A percentile compares a stretch with the other conserved stretches of the same genome.
These are phyloP conservation scores for Macrobrachium rosenbergii DNA, from an alignment of 1,140 invertebrate genomes.

Conservation along the genomic window DNA sequence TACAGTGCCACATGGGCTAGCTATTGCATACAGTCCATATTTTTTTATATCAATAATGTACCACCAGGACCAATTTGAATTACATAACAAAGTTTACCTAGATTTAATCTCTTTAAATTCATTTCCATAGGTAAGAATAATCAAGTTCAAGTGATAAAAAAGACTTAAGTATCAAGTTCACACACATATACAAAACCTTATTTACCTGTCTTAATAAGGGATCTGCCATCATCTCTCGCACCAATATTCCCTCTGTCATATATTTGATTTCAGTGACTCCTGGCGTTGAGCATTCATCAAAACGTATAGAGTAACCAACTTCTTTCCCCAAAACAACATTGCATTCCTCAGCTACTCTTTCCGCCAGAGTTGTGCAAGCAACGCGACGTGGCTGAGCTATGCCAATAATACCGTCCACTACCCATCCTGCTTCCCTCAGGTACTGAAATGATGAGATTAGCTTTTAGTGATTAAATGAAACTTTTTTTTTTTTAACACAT, in stretches of 20 bases:
- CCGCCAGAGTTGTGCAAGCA: conserved; percentile 90
- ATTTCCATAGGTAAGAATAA: no score
- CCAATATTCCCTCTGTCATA: conserved; percentile 95
- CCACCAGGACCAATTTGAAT: no score
- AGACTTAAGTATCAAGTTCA: neutral
- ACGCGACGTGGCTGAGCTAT: conserved; percentile 94
- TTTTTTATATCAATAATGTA: no score
- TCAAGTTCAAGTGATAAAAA: no score
- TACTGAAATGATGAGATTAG: conserved; percentile 77
- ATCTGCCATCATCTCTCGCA: conserved; percentile 95
- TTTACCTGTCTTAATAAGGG: conserved; percentile 80
- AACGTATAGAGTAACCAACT: conserved; percentile 94
- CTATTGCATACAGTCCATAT: no score
- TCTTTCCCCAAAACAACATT: conserved; percentile 82
- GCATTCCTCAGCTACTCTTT: conserved; percentile 90
- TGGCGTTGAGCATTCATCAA: conserved; percentile 82
- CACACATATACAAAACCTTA: neutral
- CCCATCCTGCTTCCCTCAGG: conserved; percentile 92
- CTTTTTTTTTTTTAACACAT: neutral
- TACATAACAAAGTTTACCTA: no score
- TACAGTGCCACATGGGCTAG: no score
- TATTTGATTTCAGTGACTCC: conserved; percentile 90
- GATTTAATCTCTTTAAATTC: no score
- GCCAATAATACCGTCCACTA: conserved; percentile 80
- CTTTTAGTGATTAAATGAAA: neutral